Conservation (phyloP, 2,113 vertebrate genomes). For the Gnathonemus echidnorhynchus region DNA sequence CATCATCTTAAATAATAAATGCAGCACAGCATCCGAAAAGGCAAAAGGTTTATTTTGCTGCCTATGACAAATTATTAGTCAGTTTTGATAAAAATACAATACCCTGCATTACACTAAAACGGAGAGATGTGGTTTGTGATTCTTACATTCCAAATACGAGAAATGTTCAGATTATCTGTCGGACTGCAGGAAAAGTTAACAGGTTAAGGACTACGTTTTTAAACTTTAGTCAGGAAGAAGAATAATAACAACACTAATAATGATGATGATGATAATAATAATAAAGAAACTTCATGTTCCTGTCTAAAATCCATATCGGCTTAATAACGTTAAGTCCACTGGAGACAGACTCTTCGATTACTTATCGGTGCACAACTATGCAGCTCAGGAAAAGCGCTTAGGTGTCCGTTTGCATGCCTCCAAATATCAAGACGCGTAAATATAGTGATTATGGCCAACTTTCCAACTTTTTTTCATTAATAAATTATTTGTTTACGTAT, state of each 20-base stretch:
- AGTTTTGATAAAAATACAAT: not conserved
- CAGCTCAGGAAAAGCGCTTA: not conserved
- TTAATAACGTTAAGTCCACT: not conserved
- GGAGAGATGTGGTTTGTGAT: not conserved
- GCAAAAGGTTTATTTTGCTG: not conserved
- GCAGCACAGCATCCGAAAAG: not conserved
- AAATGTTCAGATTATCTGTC: not conserved
- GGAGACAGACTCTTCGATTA: not conserved
- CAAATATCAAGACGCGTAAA: not conserved
- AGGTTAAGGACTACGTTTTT: not conserved
- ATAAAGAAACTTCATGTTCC: not conserved
- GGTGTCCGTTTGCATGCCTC: not conserved
- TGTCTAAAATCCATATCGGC: not conserved
- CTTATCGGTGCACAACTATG: not conserved
- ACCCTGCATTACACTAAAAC: not conserved
- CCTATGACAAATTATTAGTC: not conserved
- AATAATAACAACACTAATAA: not conserved
- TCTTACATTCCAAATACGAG: not conserved
- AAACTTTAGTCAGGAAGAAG: not conserved
- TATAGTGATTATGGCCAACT: not conserved
- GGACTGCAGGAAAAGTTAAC: not conserved
- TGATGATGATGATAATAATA: not conserved
- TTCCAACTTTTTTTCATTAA: not conserved
- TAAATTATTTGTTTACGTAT: constrained; percentile 1
- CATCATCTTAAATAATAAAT: not conserved